A percentile compares a stretch with the other conserved stretches of the same genome.
phyloP scores from a whole-genome alignment of 23 tunicate genomes.

The Trididemnum nubilum region DNA sequence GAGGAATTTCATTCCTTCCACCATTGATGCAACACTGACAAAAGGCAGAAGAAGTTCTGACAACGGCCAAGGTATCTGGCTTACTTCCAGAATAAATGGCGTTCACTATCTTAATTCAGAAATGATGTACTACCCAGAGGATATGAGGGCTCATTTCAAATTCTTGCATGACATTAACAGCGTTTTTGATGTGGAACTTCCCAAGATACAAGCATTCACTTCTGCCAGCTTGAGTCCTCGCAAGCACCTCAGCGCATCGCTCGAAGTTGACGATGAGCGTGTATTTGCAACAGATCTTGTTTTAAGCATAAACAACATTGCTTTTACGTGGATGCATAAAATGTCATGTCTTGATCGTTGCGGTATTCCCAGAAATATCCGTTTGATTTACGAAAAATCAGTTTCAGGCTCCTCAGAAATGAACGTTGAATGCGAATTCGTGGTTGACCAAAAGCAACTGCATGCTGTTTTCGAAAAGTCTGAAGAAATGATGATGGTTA shows the following conservation, averaged over 20 bases:
- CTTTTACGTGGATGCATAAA: background rate
- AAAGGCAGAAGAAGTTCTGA: slow-evolving; percentile 29
- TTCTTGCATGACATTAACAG: background rate
- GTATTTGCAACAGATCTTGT: background rate
- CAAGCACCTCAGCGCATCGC: background rate
- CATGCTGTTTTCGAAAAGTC: background rate
- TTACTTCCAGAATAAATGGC: slow-evolving; percentile 4
- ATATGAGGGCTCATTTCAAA: background rate
- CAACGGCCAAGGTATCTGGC: slow-evolving; percentile 32
- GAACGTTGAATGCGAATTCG: background rate
- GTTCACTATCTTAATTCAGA: slow-evolving; percentile 15
- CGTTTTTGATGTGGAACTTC: background rate
- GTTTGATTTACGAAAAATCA: background rate
- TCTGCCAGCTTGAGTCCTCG: background rate
- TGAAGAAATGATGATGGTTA: background rate
- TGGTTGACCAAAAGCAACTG: background rate
- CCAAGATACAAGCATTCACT: background rate
- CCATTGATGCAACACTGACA: slow-evolving; percentile 19
- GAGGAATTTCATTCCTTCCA: slow-evolving; percentile 7
- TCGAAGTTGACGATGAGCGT: background rate
- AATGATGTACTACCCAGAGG: background rate
- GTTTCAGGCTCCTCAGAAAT: background rate
- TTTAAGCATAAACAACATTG: background rate
- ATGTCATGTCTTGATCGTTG: background rate
- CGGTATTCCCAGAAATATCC: background rate